These are phyloP conservation scores for Grammomys surdaster DNA, from an alignment of 2,113 vertebrate species.

Conservation along the genomic window DNA sequence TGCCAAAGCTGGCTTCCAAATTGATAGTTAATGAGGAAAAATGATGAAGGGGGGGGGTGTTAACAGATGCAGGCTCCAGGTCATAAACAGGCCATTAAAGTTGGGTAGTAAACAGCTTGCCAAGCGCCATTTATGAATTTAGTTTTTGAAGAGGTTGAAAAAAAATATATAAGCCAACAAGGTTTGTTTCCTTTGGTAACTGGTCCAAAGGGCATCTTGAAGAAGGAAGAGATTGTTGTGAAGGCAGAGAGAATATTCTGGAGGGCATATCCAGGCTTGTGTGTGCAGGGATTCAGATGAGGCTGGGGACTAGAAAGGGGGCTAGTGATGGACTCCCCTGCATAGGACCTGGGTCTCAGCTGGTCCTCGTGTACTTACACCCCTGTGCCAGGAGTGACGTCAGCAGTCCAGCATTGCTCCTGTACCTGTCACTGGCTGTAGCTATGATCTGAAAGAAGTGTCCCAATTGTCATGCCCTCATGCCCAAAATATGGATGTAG, in stretches of 20 bases:
- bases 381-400: no score
- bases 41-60: conserved; percentile 76
- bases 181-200: conserved; percentile 56
- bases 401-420: background rate
- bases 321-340: fast-evolving
- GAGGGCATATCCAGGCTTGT: background rate
- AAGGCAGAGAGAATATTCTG: background rate
- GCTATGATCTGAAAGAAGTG: background rate
- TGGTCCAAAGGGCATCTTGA: background rate
- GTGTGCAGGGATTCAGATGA: fast-evolving
- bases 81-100: conserved; percentile 88
- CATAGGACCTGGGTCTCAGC: background rate
- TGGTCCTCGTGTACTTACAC: no score
- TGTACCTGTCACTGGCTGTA: background rate
- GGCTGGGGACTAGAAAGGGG: no score
- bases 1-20: conserved; percentile 86
- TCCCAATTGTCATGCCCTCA: background rate
- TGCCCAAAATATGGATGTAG: no score
- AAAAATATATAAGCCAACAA: conserved; percentile 59
- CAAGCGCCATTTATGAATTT: conserved; percentile 86
- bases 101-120: conserved; percentile 88
- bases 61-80: conserved; percentile 86
- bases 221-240: background rate
- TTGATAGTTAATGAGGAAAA: conserved; percentile 88
- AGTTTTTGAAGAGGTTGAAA: conserved; percentile 80